Evolutionary conservation across 1,140 invertebrate genomes (phyloP), one percentile per base, ranked within the genome.

Genomic region (Thaumetopoea pityocampa): DNA sequence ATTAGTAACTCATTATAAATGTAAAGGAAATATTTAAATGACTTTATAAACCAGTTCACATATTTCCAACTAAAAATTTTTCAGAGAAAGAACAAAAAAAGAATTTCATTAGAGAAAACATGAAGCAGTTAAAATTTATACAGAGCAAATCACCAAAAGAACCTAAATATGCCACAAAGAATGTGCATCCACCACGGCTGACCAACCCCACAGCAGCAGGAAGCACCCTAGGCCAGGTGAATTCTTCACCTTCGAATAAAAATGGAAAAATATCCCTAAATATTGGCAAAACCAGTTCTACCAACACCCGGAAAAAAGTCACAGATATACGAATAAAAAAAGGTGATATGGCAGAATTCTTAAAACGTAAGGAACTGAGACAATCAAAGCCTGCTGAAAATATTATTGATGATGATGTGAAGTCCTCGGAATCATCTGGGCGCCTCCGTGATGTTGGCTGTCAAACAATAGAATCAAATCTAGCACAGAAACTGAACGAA

Each of bases 51-150:
- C n/a, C n/a, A n/a, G n/a, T n/a, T n/a, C n/a, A n/a, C n/a, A n/a
- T n/a, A n/a, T n/a, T n/a, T n/a, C n/a, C n/a, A n/a, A n/a, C n/a
- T n/a, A n/a, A n/a, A n/a, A 18, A 15, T 26, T 37, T 81, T 79
- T 19, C 66, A 87, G 87, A 86, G 72, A 86, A 85, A 55, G 77
- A 82, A 45, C 77, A 85, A 57, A 85, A 81, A 67, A 82, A 81
- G 57, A 88, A 88, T 61, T 88, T 87, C 46, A 87, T 88, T 30
- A 86, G 71, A 60, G 87, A 88, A 74, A 88, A 88, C 42, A 85
- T 88, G 63, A 85, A 80, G 52, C 85, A 86, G 30, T 67, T 88
- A 15, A 87, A 87, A 55, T 77, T 76, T 37, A 85, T 88, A 40
- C 86, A 87, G 49, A 79, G 77, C 18, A 73, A 86, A 36, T 67